Conservation (phyloP, 2,888 invertebrate species). For the Dryobota labecula region DNA sequence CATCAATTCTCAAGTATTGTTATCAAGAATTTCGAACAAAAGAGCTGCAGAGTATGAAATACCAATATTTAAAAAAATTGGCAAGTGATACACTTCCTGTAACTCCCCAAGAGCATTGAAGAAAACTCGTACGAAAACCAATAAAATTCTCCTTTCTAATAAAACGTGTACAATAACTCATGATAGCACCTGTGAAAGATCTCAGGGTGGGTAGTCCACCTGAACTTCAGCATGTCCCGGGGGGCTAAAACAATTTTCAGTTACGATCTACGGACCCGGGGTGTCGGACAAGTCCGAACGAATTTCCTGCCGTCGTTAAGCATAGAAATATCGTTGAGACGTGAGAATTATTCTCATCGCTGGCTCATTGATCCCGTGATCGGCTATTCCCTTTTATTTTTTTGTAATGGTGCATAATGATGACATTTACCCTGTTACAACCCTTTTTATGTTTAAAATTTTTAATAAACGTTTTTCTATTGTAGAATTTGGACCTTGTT, state of each 20-base stretch:
- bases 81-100: constrained; percentile 30
- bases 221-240: constrained; percentile 72
- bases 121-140: constrained; percentile 60
- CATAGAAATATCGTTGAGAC: constrained; percentile 83
- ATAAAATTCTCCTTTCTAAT: constrained; percentile 74
- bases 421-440: constrained; percentile 59
- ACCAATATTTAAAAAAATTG: constrained; percentile 17
- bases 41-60: not conserved
- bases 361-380: constrained; percentile 61
- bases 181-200: constrained; percentile 82
- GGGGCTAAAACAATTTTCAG: constrained; percentile 86
- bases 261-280: constrained; percentile 76
- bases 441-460: constrained; percentile 48
- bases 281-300: constrained; percentile 75
- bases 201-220: constrained; percentile 74
- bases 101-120: constrained; percentile 42
- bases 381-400: constrained; percentile 60
- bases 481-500: constrained; percentile 14
- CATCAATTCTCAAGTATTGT: not conserved
- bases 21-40: not conserved
- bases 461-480: constrained; percentile 35
- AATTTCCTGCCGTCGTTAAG: constrained; percentile 80
- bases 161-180: constrained; percentile 84
- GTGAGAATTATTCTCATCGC: constrained; percentile 73
- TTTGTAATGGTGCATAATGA: constrained; percentile 62